These are phyloP conservation scores for Elaphurus davidianus DNA, from an alignment of 2,113 vertebrate genomes.

Conservation along the genomic window DNA sequence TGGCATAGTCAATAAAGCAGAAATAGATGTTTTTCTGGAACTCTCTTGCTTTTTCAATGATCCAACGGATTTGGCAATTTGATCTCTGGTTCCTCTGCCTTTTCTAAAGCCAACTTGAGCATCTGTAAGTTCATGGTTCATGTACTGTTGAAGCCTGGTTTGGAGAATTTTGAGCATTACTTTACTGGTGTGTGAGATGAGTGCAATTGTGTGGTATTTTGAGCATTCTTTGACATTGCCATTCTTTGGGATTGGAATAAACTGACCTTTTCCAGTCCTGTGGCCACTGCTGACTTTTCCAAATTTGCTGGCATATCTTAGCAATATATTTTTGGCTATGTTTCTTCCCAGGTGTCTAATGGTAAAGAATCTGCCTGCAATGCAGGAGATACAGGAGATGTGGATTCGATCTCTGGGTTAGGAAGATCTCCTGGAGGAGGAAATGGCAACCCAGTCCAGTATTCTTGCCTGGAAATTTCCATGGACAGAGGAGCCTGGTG, in stretches of 20 bases:
- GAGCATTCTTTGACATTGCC: background rate
- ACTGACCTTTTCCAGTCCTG: background rate
- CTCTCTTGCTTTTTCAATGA: background rate
- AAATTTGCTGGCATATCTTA: background rate
- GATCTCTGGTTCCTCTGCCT: background rate
- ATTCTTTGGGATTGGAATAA: background rate
- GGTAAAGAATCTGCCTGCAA: background rate
- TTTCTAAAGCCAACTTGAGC: background rate
- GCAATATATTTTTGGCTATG: background rate
- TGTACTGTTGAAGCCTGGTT: background rate
- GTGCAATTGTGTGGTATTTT: background rate
- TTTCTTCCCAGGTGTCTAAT: background rate
- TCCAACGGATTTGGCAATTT: background rate
- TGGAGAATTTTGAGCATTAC: background rate
- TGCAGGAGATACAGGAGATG: background rate
- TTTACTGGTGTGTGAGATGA: background rate
- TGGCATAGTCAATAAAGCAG: background rate
- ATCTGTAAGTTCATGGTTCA: background rate
- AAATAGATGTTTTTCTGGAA: background rate
- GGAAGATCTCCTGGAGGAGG: background rate
- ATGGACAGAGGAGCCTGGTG: background rate
- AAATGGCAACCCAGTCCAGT: background rate
- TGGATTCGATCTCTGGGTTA: background rate
- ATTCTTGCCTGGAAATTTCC: background rate
- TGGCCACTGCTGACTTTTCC: background rate